Percentiles rank a stretch among this genome's conserved stretches.
phyloP scores from a whole-genome alignment of 1,140 invertebrate species.

The Euwallacea fornicatus region DNA sequence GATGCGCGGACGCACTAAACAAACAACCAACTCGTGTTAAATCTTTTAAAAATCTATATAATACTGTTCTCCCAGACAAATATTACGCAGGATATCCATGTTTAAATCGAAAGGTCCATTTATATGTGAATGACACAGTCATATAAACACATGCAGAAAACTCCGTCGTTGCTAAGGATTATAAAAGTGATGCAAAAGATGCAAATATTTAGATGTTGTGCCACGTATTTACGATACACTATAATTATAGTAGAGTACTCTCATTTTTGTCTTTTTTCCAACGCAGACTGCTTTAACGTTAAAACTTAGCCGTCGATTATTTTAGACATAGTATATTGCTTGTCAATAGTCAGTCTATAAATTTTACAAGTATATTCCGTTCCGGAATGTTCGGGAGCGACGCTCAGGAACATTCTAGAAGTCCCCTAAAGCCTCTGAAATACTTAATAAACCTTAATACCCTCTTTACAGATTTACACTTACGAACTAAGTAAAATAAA shows the following conservation, averaged over 20 bases:
- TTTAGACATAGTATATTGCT: constrained; percentile 9
- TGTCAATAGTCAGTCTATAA: constrained; percentile 15
- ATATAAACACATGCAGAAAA: too few relatives aligned
- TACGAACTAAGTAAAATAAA: neutral
- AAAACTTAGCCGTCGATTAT: neutral
- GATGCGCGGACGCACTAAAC: neutral
- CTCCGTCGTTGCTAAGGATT: too few relatives aligned
- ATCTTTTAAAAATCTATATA: constrained; percentile 1
- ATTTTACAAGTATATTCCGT: neutral
- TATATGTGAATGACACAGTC: neutral
- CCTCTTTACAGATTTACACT: neutral
- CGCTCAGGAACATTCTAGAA: neutral
- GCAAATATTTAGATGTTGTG: too few relatives aligned
- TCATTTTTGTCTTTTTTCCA: neutral
- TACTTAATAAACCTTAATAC: neutral
- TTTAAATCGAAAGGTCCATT: neutral
- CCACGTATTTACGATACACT: neutral
- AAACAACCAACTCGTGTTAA: neutral
- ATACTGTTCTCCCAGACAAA: constrained; percentile 2
- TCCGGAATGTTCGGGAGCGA: neutral
- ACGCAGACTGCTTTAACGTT: neutral
- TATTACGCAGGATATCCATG: neutral
- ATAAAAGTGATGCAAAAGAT: too few relatives aligned
- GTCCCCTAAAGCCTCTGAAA: neutral
- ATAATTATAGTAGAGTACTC: neutral